Conservation (phyloP, 2,113 vertebrate species). For the Amblyornis subalaris region DNA sequence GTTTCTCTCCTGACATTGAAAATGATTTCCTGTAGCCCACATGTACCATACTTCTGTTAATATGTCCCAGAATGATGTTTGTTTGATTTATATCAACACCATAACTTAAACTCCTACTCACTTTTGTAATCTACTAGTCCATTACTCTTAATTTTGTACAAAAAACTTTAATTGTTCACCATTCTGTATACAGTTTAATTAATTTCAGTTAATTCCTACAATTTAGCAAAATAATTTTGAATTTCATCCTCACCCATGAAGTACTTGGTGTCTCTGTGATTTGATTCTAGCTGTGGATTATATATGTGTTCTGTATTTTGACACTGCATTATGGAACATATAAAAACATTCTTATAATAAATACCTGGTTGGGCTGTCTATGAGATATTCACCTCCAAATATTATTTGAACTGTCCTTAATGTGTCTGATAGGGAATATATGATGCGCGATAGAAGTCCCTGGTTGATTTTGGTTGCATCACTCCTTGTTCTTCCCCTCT, state of each 20-base stretch:
- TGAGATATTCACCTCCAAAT: not conserved
- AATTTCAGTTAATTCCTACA: not conserved
- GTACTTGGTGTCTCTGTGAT: not conserved
- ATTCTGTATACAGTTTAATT: not conserved
- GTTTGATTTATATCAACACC: not conserved
- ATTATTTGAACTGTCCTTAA: not conserved
- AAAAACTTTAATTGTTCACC: not conserved
- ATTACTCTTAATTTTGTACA: not conserved
- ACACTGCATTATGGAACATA: not conserved
- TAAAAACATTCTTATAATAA: not conserved
- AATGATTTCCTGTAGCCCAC: not conserved
- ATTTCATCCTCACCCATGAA: not conserved
- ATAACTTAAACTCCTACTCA: not conserved
- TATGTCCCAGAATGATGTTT: not conserved
- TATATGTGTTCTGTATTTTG: rapidly evolving
- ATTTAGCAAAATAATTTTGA: not conserved
- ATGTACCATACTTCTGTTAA: not conserved
- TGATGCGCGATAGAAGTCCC: not conserved
- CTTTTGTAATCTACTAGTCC: not conserved
- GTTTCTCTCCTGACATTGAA: not conserved
- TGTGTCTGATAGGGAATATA: not conserved
- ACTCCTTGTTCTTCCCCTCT: not conserved
- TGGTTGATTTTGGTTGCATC: not conserved
- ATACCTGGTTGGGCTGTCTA: not conserved
- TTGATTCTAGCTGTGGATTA: not conserved